Conservation (phyloP, 2,888 invertebrate species). For the Melanchra persicariae region DNA sequence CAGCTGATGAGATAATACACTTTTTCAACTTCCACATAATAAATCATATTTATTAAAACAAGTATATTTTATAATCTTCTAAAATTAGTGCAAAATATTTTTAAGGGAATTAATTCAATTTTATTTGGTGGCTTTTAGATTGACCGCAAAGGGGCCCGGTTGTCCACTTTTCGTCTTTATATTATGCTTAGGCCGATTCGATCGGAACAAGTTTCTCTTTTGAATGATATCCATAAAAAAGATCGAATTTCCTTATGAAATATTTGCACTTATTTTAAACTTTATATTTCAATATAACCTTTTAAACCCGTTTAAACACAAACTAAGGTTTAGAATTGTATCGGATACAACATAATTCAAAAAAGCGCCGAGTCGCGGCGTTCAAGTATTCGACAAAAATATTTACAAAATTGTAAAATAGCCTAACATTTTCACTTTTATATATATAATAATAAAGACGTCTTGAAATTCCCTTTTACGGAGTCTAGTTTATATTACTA, state of each 20-base stretch:
- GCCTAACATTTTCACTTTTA: not conserved
- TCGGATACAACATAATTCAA: not conserved
- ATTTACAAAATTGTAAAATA: not conserved
- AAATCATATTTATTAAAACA: not conserved
- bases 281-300: not conserved
- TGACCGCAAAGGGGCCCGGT: not conserved
- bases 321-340: not conserved
- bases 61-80: not conserved
- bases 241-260: not conserved
- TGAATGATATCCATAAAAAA: not conserved
- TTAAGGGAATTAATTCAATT: not conserved
- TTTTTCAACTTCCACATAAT: not conserved
- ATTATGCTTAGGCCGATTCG: too few species aligned
- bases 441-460: not conserved
- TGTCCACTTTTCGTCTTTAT: not conserved
- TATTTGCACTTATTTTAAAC: not conserved
- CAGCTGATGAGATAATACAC: too few species aligned
- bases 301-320: not conserved
- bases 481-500: not conserved
- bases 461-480: not conserved
- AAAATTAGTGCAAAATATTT: conserved; percentile 20
- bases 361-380: not conserved
- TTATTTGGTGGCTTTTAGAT: not conserved
- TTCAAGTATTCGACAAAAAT: not conserved
- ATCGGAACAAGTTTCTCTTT: not conserved